Percentiles rank a stretch among this genome's conserved stretches.
phyloP scores from a whole-genome alignment of 2,113 vertebrate species.

The Brachionichthys hirsutus region DNA sequence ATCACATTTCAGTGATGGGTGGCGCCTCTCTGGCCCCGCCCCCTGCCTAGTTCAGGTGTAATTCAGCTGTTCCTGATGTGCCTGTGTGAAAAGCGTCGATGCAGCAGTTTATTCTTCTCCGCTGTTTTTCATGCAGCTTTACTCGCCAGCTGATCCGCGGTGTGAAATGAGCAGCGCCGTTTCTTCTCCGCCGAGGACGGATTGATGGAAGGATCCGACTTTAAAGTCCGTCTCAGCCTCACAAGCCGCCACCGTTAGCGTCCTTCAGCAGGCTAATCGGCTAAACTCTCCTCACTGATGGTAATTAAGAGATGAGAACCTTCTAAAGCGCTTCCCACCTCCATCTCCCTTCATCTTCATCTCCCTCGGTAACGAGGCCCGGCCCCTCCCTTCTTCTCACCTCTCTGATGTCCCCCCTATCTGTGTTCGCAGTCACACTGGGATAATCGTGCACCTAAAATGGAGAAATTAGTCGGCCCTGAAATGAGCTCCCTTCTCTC shows the following conservation, averaged over 20 bases:
- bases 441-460: constrained; percentile 76
- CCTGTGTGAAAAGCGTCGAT: too few species aligned
- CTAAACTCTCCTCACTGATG: constrained; percentile 47
- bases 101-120: too few species aligned
- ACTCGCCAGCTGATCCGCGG: too few species aligned
- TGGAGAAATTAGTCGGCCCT: constrained; percentile 78
- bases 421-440: constrained; percentile 67
- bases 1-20: too few species aligned
- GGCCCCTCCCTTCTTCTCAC: constrained; percentile 34
- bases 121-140: too few species aligned
- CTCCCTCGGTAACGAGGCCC: constrained; percentile 34
- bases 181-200: too few species aligned
- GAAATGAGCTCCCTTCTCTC: constrained; percentile 70
- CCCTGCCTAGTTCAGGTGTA: too few species aligned
- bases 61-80: too few species aligned
- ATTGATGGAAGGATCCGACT: too few species aligned
- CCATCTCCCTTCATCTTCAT: background rate
- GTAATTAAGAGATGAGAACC: constrained; percentile 55
- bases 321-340: constrained; percentile 26
- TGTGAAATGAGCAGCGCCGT: too few species aligned
- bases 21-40: too few species aligned
- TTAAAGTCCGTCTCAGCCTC: background rate
- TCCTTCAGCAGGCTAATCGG: constrained; percentile 42
- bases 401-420: constrained; percentile 54
- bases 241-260: constrained; percentile 5